Percentiles rank a stretch among this genome's conserved stretches.
Conservation (phyloP, 23 tunicate genomes). For the Ciona savignyi region DNA sequence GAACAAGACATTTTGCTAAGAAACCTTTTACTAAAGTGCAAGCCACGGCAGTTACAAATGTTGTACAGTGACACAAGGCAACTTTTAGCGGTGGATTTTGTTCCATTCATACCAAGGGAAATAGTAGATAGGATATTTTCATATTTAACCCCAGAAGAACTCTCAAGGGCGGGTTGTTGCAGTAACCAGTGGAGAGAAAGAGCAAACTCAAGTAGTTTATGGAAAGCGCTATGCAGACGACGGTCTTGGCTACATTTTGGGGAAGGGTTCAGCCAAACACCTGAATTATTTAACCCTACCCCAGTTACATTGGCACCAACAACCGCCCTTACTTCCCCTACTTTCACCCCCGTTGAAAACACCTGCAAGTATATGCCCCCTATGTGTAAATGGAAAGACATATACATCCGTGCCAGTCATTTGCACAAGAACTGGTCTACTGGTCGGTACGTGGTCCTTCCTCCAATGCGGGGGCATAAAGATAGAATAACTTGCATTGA, state of each 20-base stretch:
- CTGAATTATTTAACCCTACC: conserved; percentile 50
- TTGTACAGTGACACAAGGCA: conserved; percentile 62
- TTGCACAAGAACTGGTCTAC: conserved; percentile 71
- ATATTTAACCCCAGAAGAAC: conserved; percentile 63
- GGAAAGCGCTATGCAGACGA: conserved; percentile 70
- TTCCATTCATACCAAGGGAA: conserved; percentile 81
- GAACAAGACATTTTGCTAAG: conserved; percentile 51
- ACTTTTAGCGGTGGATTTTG: conserved; percentile 88
- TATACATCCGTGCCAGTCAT: conserved; percentile 78
- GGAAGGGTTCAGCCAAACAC: conserved; percentile 41
- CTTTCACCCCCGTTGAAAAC: conserved; percentile 50
- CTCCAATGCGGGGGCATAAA: conserved; percentile 74
- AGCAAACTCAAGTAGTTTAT: conserved; percentile 60
- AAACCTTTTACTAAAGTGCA: conserved; percentile 63
- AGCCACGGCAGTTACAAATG: conserved; percentile 72
- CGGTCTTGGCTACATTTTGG: conserved; percentile 83
- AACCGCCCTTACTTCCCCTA: conserved; percentile 68
- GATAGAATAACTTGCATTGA: conserved; percentile 67
- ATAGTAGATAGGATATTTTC: conserved; percentile 81
- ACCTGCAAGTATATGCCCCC: conserved; percentile 67
- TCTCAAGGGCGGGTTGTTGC: conserved; percentile 56
- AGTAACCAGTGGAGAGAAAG: conserved; percentile 81
- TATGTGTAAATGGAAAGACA: conserved; percentile 87
- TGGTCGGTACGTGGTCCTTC: conserved; percentile 78
- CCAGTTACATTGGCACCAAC: conserved; percentile 51